Evolutionary conservation across 1,140 invertebrate genomes (phyloP).

Genomic region (Lepidurus apus): DNA sequence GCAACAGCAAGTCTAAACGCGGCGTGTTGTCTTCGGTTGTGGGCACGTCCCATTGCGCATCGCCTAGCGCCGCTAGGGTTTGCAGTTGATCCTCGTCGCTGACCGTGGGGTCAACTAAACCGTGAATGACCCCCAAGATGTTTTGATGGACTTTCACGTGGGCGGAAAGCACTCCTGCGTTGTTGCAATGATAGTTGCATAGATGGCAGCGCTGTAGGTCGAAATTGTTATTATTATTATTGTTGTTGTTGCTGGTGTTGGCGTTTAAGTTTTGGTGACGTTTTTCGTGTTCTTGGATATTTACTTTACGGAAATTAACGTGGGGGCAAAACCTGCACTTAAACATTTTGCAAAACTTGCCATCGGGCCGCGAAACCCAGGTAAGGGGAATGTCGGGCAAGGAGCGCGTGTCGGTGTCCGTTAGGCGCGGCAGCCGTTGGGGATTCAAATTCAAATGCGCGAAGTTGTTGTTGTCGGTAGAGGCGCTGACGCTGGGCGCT

Average conservation of each 20-base stretch:
- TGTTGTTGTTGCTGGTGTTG: constrained; percentile 37
- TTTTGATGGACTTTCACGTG: constrained; percentile 73
- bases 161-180: constrained; percentile 63
- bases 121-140: constrained; percentile 61
- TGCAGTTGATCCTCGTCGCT: constrained; percentile 62
- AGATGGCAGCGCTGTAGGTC: constrained; percentile 58
- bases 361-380: constrained; percentile 62
- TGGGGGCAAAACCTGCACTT: constrained; percentile 80
- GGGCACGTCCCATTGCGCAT: constrained; percentile 27
- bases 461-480: neutral
- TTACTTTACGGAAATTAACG: constrained; percentile 67
- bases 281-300: constrained; percentile 77
- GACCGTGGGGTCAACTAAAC: constrained; percentile 57
- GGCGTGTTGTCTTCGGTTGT: constrained; percentile 25
- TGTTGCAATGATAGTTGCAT: constrained; percentile 75
- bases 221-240: constrained; percentile 33
- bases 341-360: constrained; percentile 72
- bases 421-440: constrained; percentile 39
- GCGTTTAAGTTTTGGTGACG: constrained; percentile 57
- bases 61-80: constrained; percentile 47
- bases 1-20: constrained; percentile 28
- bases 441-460: constrained; percentile 31
- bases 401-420: constrained; percentile 45
- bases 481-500: neutral
- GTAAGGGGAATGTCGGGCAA: constrained; percentile 56